These are phyloP conservation scores for Drosophila nigromelanica DNA, from an alignment of 1,140 invertebrate genomes.

Conservation along the genomic window DNA sequence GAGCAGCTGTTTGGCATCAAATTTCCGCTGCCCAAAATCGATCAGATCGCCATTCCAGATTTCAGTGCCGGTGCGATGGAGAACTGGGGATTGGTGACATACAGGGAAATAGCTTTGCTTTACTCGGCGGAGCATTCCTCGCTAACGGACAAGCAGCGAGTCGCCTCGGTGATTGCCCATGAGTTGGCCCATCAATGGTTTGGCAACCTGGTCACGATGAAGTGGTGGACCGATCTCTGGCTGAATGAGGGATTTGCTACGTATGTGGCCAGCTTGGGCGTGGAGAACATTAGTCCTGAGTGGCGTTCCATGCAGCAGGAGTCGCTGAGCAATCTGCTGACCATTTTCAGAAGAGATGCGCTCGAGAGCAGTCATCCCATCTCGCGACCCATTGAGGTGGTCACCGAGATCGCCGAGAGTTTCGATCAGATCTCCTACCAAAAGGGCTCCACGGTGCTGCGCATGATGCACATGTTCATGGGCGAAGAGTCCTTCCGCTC, in stretches of 20 bases:
- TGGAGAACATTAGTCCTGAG: conserved; percentile 86
- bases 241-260: conserved; percentile 95
- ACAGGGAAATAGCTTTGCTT: conserved; percentile 78
- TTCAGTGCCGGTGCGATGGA: conserved; percentile 91
- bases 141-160: conserved; percentile 86
- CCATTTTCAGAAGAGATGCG: conserved; percentile 86
- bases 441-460: conserved; percentile 92
- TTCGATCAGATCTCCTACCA: conserved; percentile 95
- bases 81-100: conserved; percentile 88
- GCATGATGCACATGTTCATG: conserved; percentile 95
- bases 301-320: conserved; percentile 88
- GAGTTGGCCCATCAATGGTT: conserved; percentile 94
- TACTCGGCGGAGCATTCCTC: conserved; percentile 85
- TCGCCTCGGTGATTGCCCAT: conserved; percentile 89
- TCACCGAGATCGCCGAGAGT: conserved; percentile 93
- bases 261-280: conserved; percentile 87
- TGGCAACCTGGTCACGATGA: conserved; percentile 90
- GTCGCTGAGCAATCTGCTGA: conserved; percentile 85
- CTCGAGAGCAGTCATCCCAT: conserved; percentile 87
- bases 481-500: conserved; percentile 89
- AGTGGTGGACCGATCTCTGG: conserved; percentile 94
- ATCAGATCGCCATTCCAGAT: conserved; percentile 92
- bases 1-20: conserved; percentile 89
- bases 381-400: conserved; percentile 87
- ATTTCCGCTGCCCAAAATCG: conserved; percentile 88